phyloP scores from a whole-genome alignment of 2,888 invertebrate genomes.

The Nysson spinosus region DNA sequence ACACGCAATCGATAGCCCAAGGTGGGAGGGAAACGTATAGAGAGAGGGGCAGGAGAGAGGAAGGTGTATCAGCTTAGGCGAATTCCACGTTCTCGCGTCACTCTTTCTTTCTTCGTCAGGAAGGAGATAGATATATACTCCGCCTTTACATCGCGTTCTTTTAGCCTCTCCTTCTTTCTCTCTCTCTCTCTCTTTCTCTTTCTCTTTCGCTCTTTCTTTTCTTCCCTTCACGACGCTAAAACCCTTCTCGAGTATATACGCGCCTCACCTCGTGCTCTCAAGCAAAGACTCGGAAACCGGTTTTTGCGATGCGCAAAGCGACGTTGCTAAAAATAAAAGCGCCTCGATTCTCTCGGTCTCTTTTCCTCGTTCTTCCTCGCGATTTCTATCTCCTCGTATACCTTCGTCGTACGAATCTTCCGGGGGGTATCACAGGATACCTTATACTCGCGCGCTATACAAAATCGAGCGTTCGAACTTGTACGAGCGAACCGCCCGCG shows the following conservation, averaged over 20 bases:
- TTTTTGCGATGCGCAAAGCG: slow-evolving; percentile 67
- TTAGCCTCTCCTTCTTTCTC: slow-evolving; percentile 18
- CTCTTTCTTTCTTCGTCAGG: slow-evolving; percentile 50
- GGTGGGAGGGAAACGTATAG: slow-evolving; percentile 31
- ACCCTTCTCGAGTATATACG: slow-evolving; percentile 41
- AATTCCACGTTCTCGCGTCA: slow-evolving; percentile 54
- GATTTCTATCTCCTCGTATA: slow-evolving; percentile 48
- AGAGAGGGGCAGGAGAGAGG: not conserved
- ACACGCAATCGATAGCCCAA: slow-evolving; percentile 50
- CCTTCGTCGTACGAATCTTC: slow-evolving; percentile 21
- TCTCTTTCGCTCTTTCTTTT: slow-evolving; percentile 22
- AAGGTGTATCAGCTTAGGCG: slow-evolving; percentile 35
- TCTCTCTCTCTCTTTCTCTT: slow-evolving; percentile 25
- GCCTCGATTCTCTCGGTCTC: slow-evolving; percentile 26
- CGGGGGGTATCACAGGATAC: slow-evolving; percentile 9
- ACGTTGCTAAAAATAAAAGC: slow-evolving; percentile 59
- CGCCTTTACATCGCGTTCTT: slow-evolving; percentile 35
- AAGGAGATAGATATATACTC: not conserved
- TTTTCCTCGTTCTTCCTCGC: slow-evolving; percentile 8
- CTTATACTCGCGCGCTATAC: not conserved
- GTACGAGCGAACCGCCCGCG: slow-evolving; percentile 35
- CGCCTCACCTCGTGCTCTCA: slow-evolving; percentile 41
- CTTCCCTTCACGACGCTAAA: slow-evolving; percentile 35
- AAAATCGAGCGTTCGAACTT: slow-evolving; percentile 21
- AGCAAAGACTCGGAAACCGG: slow-evolving; percentile 60